Percentiles rank a stretch among this genome's conserved stretches.
Evolutionary conservation across 2,888 invertebrate genomes (phyloP).

Genomic region (Cephonodes hylas): DNA sequence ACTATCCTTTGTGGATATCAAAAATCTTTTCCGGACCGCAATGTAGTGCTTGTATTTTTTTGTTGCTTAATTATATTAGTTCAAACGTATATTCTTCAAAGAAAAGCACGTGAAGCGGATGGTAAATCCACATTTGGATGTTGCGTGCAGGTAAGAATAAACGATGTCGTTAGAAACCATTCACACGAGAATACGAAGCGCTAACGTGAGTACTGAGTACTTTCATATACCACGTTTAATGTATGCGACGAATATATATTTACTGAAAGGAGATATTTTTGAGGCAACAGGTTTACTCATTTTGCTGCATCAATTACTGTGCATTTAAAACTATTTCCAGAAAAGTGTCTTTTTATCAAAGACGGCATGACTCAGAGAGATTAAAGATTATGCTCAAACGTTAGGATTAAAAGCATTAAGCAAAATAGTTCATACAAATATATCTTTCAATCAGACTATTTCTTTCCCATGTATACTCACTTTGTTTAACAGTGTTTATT

Average conservation of each 20-base stretch:
- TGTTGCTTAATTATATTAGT: no score
- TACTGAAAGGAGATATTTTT: conserved; percentile 1
- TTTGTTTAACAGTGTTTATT: no score
- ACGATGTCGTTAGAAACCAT: conserved; percentile 6
- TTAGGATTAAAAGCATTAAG: no score
- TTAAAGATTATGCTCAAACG: not conserved
- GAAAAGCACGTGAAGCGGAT: not conserved
- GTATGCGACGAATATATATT: conserved; percentile 1
- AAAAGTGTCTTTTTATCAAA: not conserved
- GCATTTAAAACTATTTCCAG: not conserved
- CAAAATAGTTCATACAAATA: no score
- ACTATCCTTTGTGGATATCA: not conserved
- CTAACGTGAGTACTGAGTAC: not conserved
- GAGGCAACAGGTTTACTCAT: not conserved
- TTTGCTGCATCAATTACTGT: not conserved
- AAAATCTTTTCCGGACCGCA: not conserved
- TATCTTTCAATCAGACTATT: no score
- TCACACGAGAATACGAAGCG: conserved; percentile 1
- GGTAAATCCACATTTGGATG: not conserved
- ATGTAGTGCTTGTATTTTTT: not conserved
- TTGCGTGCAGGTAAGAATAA: not conserved
- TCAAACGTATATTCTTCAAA: not conserved
- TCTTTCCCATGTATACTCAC: no score
- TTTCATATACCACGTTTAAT: conserved; percentile 1
- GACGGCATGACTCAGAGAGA: not conserved